These are phyloP conservation scores for Peromyscus californicus DNA, from an alignment of 2,113 vertebrate species.

Conservation along the genomic window DNA sequence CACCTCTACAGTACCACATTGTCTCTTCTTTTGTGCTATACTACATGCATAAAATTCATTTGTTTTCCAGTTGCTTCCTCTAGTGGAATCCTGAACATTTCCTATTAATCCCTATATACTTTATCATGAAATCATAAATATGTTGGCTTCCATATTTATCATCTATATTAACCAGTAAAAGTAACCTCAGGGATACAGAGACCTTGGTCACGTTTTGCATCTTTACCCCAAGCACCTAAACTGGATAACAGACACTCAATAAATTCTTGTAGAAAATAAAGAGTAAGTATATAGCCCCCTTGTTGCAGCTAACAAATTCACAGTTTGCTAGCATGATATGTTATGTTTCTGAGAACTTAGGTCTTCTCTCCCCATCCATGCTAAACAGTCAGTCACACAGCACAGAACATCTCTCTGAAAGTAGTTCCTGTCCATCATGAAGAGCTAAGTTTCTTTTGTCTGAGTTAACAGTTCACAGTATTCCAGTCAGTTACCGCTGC, in stretches of 20 bases:
- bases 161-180: neutral
- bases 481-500: neutral
- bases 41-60: neutral
- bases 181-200: neutral
- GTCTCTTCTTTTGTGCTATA: neutral
- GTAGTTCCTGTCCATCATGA: neutral
- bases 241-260: neutral
- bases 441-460: neutral
- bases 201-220: neutral
- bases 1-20: neutral
- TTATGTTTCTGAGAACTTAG: neutral
- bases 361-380: neutral
- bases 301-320: neutral
- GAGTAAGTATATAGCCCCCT: neutral
- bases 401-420: neutral
- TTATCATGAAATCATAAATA: neutral
- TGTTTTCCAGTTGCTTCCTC: neutral
- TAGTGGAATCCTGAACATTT: neutral
- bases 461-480: neutral
- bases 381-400: neutral
- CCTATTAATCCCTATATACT: neutral
- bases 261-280: conserved; percentile 25
- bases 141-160: neutral
- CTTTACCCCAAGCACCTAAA: neutral
- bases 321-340: neutral